A percentile compares a stretch with the other conserved stretches of the same genome.
phyloP scores from a whole-genome alignment of 2,113 vertebrate genomes.

The Saguinus imperator region DNA sequence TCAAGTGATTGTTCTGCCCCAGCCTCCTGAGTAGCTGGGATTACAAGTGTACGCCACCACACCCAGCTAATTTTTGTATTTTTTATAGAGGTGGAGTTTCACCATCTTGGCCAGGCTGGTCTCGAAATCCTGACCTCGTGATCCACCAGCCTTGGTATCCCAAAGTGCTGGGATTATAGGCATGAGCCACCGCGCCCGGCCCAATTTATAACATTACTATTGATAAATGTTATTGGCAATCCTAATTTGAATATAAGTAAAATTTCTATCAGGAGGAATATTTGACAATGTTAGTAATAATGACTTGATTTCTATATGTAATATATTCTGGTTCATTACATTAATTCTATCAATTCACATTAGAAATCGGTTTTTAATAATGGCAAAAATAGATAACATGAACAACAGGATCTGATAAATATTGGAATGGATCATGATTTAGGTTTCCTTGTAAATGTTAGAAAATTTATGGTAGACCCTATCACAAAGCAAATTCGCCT shows the following conservation, averaged over 20 bases:
- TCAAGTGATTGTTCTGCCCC: no score
- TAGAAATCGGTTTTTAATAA: constrained; percentile 38
- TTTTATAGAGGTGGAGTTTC: no score
- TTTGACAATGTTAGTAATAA: constrained; percentile 36
- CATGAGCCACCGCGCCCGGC: no score
- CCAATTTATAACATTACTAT: constrained; percentile 27
- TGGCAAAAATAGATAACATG: background rate
- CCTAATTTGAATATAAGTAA: constrained; percentile 50
- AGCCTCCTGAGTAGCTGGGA: no score
- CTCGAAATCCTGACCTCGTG: no score
- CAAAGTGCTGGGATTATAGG: no score
- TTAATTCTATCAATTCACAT: constrained; percentile 31
- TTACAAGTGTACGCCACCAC: no score
- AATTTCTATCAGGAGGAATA: constrained; percentile 44
- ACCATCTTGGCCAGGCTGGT: no score
- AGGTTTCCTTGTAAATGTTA: constrained; percentile 3
- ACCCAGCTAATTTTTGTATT: no score
- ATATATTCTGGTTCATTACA: constrained; percentile 1
- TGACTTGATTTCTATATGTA: constrained; percentile 38
- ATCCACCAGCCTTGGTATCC: no score
- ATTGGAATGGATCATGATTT: background rate
- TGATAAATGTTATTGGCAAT: constrained; percentile 37
- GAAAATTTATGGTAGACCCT: constrained; percentile 14
- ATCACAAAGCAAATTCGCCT: background rate
- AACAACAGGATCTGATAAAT: constrained; percentile 8